A percentile compares a stretch with the other conserved stretches of the same genome.
phyloP scores from a whole-genome alignment of 2,888 invertebrate species.

The Latrodectus elegans region DNA sequence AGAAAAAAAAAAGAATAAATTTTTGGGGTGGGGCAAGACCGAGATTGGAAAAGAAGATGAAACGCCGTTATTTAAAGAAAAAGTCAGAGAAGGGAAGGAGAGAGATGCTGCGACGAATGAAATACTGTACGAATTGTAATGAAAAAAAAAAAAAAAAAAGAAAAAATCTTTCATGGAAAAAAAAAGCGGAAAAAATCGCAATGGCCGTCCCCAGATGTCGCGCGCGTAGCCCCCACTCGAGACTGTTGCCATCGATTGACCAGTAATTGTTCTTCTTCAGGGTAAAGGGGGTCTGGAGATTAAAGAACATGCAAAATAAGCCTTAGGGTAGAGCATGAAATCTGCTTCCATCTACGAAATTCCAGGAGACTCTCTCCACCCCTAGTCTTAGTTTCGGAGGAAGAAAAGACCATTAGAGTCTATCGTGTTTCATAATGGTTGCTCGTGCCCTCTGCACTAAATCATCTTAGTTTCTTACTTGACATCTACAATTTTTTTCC shows the following conservation, averaged over 20 bases:
- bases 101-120: slow-evolving; percentile 34
- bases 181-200: slow-evolving; percentile 38
- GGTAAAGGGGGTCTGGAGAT: slow-evolving; percentile 65
- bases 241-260: slow-evolving; percentile 68
- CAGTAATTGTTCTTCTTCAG: slow-evolving; percentile 68
- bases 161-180: slow-evolving; percentile 19
- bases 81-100: slow-evolving; percentile 27
- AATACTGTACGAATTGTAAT: slow-evolving; percentile 57
- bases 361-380: slow-evolving; percentile 18
- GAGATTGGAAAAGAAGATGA: slow-evolving; percentile 63
- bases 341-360: slow-evolving; percentile 66
- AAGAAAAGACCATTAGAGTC: slow-evolving; percentile 64
- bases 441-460: slow-evolving; percentile 60
- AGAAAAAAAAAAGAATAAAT: neutral
- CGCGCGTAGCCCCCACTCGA: slow-evolving; percentile 59
- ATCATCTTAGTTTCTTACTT: slow-evolving; percentile 67
- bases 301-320: slow-evolving; percentile 68
- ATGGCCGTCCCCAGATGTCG: slow-evolving; percentile 66
- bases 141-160: slow-evolving; percentile 16
- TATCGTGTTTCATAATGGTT: slow-evolving; percentile 68
- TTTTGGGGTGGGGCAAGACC: slow-evolving; percentile 10
- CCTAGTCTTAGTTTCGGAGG: slow-evolving; percentile 13
- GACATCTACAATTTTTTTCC: slow-evolving; percentile 65
- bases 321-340: slow-evolving; percentile 60
- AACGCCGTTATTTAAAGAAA: slow-evolving; percentile 67